Evolutionary conservation across 92 coral and sea anemone species (phyloP), one percentile per base, ranked within the genome.

Genomic region (Meandrina meandrites): DNA sequence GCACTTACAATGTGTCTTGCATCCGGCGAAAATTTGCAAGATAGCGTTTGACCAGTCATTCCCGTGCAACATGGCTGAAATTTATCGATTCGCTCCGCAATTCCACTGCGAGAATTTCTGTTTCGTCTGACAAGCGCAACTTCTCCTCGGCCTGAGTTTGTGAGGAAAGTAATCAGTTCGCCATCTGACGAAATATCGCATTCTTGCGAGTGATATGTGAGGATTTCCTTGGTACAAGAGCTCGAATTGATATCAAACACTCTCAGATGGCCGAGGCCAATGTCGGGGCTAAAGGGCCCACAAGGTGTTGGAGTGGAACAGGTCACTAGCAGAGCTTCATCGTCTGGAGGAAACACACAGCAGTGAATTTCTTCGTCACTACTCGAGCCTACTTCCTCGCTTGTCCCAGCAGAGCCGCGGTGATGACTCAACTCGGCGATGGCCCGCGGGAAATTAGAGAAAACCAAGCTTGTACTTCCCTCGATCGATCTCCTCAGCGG

Each of bases 171-270:
- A 75, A 94, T 91, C 36, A 91, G 80, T 76, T 94, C 94, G 12
- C 98, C 98, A 84, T 94, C 98, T 4, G 96, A 81, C 21, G 98
- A 94, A 76, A 94, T 94, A 72, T 94, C 98, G 69, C 98, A 94
- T 79, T 93, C 96, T 85, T 93, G 93, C 18, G 98, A 94, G 83
- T 93, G 87, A 79, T 93, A 93, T 10, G 98, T 94, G 78, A 93
- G 91, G 77, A 94, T 89, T 81, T 94, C 96, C 88, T 91, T 94
- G 75, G 79, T 93, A 70, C 96, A 92, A 21, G 51, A 78, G 22
- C 89, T 86, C 24, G 90, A 78, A 42, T 90, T 90, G 78, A 94
- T 86, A 62, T 94, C 93, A 83, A 94, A 94, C 79, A 89, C 93
- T 70, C 98, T 89, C 51, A 94, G 86, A 87, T 94, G 98, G 24